Evolutionary conservation across 2,113 vertebrate genomes (phyloP).

Genomic region (Alectura lathami): DNA sequence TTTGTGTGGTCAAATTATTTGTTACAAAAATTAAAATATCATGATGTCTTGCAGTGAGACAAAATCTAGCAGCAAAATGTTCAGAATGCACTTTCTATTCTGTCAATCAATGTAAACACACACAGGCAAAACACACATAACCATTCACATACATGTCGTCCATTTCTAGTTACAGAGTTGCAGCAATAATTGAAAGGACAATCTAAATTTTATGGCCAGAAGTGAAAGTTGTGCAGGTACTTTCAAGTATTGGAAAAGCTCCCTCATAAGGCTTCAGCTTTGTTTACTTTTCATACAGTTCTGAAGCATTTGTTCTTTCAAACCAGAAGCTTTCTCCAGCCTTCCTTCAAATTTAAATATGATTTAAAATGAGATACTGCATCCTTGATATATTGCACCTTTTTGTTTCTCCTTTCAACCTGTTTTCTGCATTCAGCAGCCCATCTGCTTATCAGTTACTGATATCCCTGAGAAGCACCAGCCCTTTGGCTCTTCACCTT

Average conservation of each 20-base stretch:
- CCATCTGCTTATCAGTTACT: not conserved
- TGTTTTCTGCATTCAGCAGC: not conserved
- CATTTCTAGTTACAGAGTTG: not conserved
- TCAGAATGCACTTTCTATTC: not conserved
- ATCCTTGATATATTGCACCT: not conserved
- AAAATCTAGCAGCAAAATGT: not conserved
- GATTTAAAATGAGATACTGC: not conserved
- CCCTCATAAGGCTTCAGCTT: not conserved
- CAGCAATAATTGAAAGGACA: not conserved
- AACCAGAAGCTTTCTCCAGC: accelerated
- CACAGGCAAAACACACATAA: accelerated
- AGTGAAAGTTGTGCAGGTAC: not conserved
- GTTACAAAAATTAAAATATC: not conserved
- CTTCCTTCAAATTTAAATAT: not conserved
- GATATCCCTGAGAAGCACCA: not conserved
- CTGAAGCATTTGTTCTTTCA: not conserved
- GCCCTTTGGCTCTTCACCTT: not conserved
- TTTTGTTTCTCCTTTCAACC: not conserved
- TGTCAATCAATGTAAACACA: not conserved
- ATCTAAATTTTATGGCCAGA: not conserved
- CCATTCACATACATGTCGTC: not conserved
- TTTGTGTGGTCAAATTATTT: not conserved
- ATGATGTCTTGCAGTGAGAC: not conserved
- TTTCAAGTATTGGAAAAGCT: not conserved
- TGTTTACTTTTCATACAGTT: not conserved